A percentile compares a stretch with the other conserved stretches of the same genome.
Conservation (phyloP, 1,140 invertebrate genomes). For the Ceratoteleas bidentatus region DNA sequence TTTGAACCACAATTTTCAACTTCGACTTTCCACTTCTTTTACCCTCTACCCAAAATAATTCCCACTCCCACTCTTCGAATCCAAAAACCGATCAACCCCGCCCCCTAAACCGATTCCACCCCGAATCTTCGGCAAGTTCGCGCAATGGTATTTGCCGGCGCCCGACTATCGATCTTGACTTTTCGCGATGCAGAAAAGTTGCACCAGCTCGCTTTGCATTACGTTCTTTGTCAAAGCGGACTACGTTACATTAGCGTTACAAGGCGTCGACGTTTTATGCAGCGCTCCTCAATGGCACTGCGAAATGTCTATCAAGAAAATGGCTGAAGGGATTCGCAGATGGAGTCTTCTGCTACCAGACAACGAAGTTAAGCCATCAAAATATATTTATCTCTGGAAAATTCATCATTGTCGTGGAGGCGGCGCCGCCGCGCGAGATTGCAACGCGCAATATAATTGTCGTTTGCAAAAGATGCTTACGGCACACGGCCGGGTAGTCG, state of each 20-base stretch:
- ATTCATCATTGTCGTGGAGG: constrained; percentile 62
- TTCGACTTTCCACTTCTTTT: no score
- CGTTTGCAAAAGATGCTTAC: constrained; percentile 64
- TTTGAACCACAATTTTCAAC: no score
- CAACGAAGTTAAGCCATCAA: constrained; percentile 66
- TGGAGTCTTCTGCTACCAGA: constrained; percentile 59
- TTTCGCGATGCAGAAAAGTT: constrained; percentile 50
- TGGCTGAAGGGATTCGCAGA: constrained; percentile 64
- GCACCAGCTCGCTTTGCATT: constrained; percentile 48
- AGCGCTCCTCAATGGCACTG: constrained; percentile 45
- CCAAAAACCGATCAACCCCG: neutral
- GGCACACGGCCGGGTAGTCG: constrained; percentile 56
- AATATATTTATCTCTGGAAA: constrained; percentile 68
- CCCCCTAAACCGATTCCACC: constrained; percentile 5
- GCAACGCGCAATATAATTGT: constrained; percentile 65
- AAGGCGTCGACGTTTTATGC: constrained; percentile 42
- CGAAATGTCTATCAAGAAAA: constrained; percentile 59
- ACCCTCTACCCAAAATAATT: no score
- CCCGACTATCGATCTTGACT: constrained; percentile 48
- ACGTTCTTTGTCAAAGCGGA: constrained; percentile 59
- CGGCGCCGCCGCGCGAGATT: constrained; percentile 58
- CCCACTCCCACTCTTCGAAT: no score
- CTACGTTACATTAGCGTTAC: constrained; percentile 57
- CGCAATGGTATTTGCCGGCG: constrained; percentile 14
- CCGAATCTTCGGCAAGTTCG: constrained; percentile 14